Evolutionary conservation across 2,113 vertebrate species (phyloP), one percentile per base, ranked within the genome.

Genomic region (Baryphthengus martii): DNA sequence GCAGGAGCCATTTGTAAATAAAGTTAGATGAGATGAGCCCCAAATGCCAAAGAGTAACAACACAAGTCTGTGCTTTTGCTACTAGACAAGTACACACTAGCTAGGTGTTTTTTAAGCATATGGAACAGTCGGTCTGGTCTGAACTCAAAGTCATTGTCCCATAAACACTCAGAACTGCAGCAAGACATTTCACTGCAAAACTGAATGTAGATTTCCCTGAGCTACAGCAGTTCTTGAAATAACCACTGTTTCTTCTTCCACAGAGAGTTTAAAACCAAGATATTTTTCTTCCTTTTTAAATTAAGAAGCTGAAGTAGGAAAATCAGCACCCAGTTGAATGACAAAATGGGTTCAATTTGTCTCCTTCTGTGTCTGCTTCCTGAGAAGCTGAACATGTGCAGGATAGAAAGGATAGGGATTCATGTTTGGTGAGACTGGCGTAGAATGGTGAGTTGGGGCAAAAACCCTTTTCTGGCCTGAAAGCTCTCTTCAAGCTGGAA

Each of bases 391-490:
- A 65, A 11, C 9, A 26, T 7, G 5, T 84, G 10, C 37, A 71
- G 0, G 0, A 13, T 50, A 76, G 39, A 40, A 63, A 68, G 6
- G 29, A 18, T 5, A 66, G 21, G 21, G 5, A 4, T 15, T 87
- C 31, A 25, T 0, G 0, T 58, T 49, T 8, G 24, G 3, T 28
- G 25, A 67, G 8, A 17, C 10, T 3, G 0, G 29, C 4, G 6
- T 65, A 65, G 33, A 83, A 55, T 13, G 10, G 19, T 0, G 5
- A 80, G 24, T 35, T 89, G 39, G 52, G 29, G 9, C 5, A 80
- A 86, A 89, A 94, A n/a, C n/a, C 7, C 2, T 62, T 28, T 73
- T 58, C 11, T 74, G 28, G 3, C 17, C 29, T 59, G 52, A 82
- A 85, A 71, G 23, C 4, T 8, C 3, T 53, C 7, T 88, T 37